phyloP scores from a whole-genome alignment of 2,888 invertebrate genomes.

The Bhutanitis thaidina region DNA sequence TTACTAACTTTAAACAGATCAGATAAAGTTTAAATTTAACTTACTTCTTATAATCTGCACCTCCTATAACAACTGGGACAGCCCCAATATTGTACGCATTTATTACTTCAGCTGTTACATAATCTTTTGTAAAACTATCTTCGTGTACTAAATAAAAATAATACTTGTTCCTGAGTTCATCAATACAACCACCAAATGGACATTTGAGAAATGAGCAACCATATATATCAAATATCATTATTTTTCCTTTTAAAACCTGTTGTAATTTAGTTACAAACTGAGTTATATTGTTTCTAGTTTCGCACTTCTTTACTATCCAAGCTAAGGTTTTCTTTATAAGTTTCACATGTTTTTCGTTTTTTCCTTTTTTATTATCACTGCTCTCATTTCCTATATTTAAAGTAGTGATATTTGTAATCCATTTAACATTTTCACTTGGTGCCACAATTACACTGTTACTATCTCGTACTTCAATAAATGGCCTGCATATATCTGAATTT shows the following conservation, averaged over 20 bases:
- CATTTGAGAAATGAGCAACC: conserved; percentile 48
- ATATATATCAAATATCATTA: conserved; percentile 68
- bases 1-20: no score
- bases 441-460: conserved; percentile 40
- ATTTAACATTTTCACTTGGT: conserved; percentile 39
- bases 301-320: conserved; percentile 41
- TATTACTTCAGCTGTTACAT: conserved; percentile 54
- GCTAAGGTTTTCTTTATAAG: conserved; percentile 28
- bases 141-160: conserved; percentile 60
- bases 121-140: conserved; percentile 47
- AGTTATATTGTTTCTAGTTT: conserved; percentile 26
- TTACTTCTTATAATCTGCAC: conserved; percentile 79
- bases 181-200: conserved; percentile 38
- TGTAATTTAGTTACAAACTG: conserved; percentile 46
- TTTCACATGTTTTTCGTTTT: conserved; percentile 31
- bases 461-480: conserved; percentile 57
- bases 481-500: conserved; percentile 55
- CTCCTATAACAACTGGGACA: conserved; percentile 83
- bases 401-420: conserved; percentile 29
- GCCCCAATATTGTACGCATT: conserved; percentile 76
- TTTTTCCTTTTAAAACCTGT: conserved; percentile 50
- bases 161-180: conserved; percentile 45
- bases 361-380: background rate
- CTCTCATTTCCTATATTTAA: background rate
- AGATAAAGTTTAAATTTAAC: conserved; percentile 37